A percentile compares a stretch with the other conserved stretches of the same genome.
These are phyloP conservation scores for Trissolcus basalis DNA, from an alignment of 1,140 invertebrate genomes.

Conservation along the genomic window DNA sequence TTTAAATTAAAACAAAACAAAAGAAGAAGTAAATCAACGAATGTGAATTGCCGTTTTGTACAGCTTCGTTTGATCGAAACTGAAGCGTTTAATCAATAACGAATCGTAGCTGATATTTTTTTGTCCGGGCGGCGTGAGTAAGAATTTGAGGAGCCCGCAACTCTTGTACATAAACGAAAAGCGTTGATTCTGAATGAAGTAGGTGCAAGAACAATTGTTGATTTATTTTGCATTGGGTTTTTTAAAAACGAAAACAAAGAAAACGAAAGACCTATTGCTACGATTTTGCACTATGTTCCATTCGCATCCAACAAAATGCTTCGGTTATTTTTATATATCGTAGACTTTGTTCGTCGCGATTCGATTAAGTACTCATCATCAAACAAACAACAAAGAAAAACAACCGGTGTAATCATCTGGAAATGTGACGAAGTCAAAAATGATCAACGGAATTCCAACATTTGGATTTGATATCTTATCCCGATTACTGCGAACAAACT, in stretches of 20 bases:
- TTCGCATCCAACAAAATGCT: not conserved
- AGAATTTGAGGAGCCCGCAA: not conserved
- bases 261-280: too few species aligned
- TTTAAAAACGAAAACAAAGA: not conserved
- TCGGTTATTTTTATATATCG: too few species aligned
- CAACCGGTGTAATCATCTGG: too few species aligned
- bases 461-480: too few species aligned
- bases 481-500: too few species aligned
- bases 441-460: too few species aligned
- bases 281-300: conserved; percentile 12
- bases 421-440: too few species aligned
- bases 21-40: conserved; percentile 16
- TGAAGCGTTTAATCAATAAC: too few species aligned
- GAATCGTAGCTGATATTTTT: not conserved
- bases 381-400: too few species aligned
- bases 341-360: too few species aligned
- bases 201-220: conserved; percentile 10
- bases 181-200: not conserved
- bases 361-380: too few species aligned
- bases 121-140: conserved; percentile 5
- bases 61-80: too few species aligned
- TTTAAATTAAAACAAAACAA: not conserved
- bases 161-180: conserved; percentile 14
- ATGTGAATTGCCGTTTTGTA: conserved; percentile 2
- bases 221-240: conserved; percentile 16